Evolutionary conservation across 2,888 invertebrate genomes (phyloP).

Genomic region (Hemistola chrysoprasaria): DNA sequence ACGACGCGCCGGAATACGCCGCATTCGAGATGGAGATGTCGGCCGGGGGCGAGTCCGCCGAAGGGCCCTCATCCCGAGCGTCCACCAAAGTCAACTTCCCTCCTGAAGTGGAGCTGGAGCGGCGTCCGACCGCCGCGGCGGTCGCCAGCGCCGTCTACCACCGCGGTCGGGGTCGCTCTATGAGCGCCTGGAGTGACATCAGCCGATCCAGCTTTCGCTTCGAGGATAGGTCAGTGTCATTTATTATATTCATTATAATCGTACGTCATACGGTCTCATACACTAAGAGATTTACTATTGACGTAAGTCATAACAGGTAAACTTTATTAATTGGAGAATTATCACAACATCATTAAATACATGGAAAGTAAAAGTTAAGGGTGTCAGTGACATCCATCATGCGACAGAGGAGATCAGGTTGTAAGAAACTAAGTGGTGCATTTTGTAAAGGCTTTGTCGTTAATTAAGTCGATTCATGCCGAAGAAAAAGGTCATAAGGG

Average conservation of each 20-base stretch:
- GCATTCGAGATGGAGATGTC: conserved; percentile 74
- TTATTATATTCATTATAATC: no score
- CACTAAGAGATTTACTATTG: no score
- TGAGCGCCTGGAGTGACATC: conserved; percentile 95
- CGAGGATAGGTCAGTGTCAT: conserved; percentile 85
- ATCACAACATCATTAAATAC: no score
- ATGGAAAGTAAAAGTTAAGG: no score
- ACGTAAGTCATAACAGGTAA: no score
- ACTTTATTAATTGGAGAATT: no score
- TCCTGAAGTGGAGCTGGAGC: conserved; percentile 77
- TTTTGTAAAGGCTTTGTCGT: conserved; percentile 1
- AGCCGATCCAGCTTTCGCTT: conserved; percentile 91
- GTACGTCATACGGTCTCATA: no score
- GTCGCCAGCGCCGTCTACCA: conserved; percentile 72
- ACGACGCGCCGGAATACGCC: conserved; percentile 67
- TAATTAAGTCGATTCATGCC: conserved; percentile 34
- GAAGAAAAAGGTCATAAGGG: conserved; percentile 22
- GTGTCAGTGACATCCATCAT: conserved; percentile 27
- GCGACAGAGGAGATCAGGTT: conserved; percentile 33
- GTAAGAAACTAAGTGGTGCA: conserved; percentile 7
- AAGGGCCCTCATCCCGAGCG: conserved; percentile 70
- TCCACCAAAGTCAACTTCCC: conserved; percentile 86
- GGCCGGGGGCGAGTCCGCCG: conserved; percentile 66
- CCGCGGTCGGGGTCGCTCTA: conserved; percentile 85
- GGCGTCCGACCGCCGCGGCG: conserved; percentile 67